Base-by-base conservation (phyloP, 2,113 vertebrate genomes). In the Urocynchramus pylzowi region DNA sequence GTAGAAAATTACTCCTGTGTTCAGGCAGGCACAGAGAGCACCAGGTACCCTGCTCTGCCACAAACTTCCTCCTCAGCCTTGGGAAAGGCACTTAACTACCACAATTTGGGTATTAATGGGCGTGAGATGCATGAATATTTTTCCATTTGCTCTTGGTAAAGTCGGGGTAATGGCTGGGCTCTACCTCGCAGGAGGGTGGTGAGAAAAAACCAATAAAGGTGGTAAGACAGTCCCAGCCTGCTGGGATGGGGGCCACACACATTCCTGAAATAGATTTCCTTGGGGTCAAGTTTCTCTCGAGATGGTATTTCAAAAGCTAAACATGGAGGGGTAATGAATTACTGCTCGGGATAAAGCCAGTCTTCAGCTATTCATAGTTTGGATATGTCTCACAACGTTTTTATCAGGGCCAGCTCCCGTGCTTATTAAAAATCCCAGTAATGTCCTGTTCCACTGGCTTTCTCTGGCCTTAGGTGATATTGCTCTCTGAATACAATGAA, bases 191-290 rank as follows among this genome's bases (percentile, higher is more conserved):
- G 13, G 8, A 35, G 27, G n/a, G n/a, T 11, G 53, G 63, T 54
- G 89, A 85, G 84, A 89, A 90, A 87, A 85, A 90, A 30, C 18
- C 71, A 54, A 33, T 90, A 65, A 90, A 93, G 92, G 79, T 83
- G 82, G 82, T 68, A 57, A 83, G 90, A 93, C 71, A 85, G 79
- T 88, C 73, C 8, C n/a, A 59, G 88, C 19, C 81, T 70, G 83
- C 83, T 35, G 64, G 52, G 68, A 49, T 80, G 35, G 79, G 79
- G 91, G 95, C 85, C 79, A 78, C 64, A 76, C 75, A 61, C 84
- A 88, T 96, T 96, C 93, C 92, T 93, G 85, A 90, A 88, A 84
- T 52, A 93, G 87, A 96, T 95, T 96, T 97, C 89, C 94, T 90
- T 94, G 47, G 94, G 95, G 91, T 96, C 95, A 96, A 88, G 82